Evolutionary conservation across 2,113 vertebrate genomes (phyloP), one percentile per base, ranked within the genome.

Genomic region (Origma solitaria): DNA sequence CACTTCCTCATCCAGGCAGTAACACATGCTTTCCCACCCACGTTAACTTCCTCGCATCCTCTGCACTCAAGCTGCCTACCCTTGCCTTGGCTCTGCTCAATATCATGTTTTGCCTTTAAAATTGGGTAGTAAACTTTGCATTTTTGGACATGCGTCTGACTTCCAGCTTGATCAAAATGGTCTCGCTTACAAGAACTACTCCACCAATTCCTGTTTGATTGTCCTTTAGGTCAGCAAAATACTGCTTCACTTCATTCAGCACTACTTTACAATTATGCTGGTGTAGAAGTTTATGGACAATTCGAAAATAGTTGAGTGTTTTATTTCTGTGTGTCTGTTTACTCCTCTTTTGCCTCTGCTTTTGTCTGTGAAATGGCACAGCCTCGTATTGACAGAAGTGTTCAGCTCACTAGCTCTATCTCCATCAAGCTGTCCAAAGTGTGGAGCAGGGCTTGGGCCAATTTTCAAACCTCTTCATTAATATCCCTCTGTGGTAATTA

Each of bases 1-100:
- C 99, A 98, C 98, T 99, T 99, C 98, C 98, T 98, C 96, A 97
- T 97, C 97, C 97, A 91, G 93, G 84, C 97, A 97, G 98, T 97
- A 97, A 93, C 98, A 97, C 98, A 97, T 98, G 98, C 95, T 97
- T 96, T 98, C 98, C 99, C 98, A 98, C 98, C 98, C 98, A 98
- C 95, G 44, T 83, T 96, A 97, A 94, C 96, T 96, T 94, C 96
- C 95, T 94, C 10, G 10, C 58, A 70, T 83, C 79, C 75, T 91
- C 66, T 45, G 88, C 92, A 17, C 88, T 97, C 90, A 83, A 49
- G 71, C 71, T 91, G 86, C 79, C 80, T 93, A 51, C 42, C 57
- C 83, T 37, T 49, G 68, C 58, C 84, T 83, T 51, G 56, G 17
- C 91, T 85, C 87, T 92, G 89, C 90, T 96, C 79, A 88, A 4